Base-by-base conservation (phyloP, 2,113 vertebrate genomes). In the Panthera leo region DNA sequence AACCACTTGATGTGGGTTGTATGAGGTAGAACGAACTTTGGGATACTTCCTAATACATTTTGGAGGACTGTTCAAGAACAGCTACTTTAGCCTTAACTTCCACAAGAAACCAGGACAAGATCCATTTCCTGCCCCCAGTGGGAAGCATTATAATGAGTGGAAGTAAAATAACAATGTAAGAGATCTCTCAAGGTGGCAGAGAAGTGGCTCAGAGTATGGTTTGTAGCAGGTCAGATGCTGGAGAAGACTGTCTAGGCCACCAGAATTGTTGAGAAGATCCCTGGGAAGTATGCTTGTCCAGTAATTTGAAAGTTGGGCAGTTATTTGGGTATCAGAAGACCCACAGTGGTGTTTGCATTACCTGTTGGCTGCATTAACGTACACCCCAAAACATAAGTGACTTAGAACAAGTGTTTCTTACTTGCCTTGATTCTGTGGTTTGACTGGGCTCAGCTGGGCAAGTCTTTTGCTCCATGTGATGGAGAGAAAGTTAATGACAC, bases 31-130 rank as follows among this genome's bases (percentile, higher is more conserved):
- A 51, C 36, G 21, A 82, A 11, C 21, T 87, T 85, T 53, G 58
- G 73, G 48, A 53, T 89, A 31, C 3, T 63, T 88, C 48, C 34
- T 85, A 15, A 9, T 53, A 51, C 3, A 58, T 92, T 97, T 92
- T 75, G 45, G 76, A 86, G 70, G 51, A 55, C 23, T 95, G n/a
- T 71, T 89, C 95, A 92, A 94, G 51, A 94, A 86, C 3, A 55
- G 45, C 11, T 91, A 19, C 2, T 71, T 86, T 75, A 75, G 14
- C 36, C 29, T 48, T 92, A 83, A 25, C 48, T 78, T 97, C 55
- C 78, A 55, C 15, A 92, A 78, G 75, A 82, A 93, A 80, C 34
- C 78, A 85, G 53, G 27, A 65, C 10, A n/a, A 36, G 18, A 39
- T 76, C 53, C 19, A 65, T 86, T 79, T 91, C 36, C 51, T 53